Conservation (phyloP, 2,888 invertebrate genomes). For the Harpagoxenus sublaevis region DNA sequence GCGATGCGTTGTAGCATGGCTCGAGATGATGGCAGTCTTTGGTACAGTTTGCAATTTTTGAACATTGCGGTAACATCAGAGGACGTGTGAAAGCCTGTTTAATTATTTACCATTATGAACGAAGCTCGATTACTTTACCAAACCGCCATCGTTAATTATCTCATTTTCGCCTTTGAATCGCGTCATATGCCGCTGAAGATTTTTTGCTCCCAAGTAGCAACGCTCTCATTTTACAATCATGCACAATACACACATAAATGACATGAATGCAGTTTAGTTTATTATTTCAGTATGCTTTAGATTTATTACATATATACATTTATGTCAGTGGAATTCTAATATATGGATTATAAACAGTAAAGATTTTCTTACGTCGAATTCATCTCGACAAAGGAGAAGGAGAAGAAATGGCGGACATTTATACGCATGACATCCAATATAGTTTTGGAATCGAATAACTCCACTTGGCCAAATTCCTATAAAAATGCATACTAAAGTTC, state of each 20-base stretch:
- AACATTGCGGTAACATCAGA: conserved; percentile 63
- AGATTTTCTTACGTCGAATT: conserved; percentile 5
- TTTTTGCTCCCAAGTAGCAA: conserved; percentile 52
- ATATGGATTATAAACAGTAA: neutral
- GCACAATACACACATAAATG: neutral
- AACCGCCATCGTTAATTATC: conserved; percentile 55
- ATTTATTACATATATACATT: neutral
- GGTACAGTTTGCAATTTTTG: conserved; percentile 59
- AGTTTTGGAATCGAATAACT: neutral
- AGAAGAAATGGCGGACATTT: conserved; percentile 1
- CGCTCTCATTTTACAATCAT: neutral
- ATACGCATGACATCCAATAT: neutral
- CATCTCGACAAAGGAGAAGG: neutral
- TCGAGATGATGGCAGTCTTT: conserved; percentile 63
- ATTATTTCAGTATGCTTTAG: neutral
- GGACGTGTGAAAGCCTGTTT: conserved; percentile 53
- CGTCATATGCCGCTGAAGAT: conserved; percentile 51
- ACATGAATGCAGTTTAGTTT: neutral
- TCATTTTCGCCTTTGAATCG: conserved; percentile 56
- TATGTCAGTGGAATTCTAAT: neutral
- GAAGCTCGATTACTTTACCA: conserved; percentile 45
- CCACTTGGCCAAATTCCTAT: conserved; percentile 37
- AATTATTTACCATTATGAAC: conserved; percentile 19
- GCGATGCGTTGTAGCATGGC: conserved; percentile 83
- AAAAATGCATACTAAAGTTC: conserved; percentile 11